Base-by-base conservation (phyloP, 64 coral and sea anemone genomes). In the Trachythela sp. region DNA sequence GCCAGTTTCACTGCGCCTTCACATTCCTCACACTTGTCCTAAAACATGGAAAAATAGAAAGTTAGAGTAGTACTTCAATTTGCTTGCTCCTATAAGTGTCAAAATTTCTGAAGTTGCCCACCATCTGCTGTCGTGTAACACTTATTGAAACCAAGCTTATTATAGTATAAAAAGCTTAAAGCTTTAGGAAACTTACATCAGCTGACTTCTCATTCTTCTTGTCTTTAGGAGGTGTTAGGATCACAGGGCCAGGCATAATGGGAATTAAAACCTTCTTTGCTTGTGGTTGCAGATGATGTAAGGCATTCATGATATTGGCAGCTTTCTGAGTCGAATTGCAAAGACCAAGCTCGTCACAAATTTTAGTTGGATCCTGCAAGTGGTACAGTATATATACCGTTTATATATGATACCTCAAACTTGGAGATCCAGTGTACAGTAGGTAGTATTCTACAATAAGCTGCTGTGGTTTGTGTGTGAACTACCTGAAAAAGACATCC, bases 321-420 rank as follows among this genome's bases (percentile, higher is more conserved):
- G 86, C 77, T 32, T 87, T 85, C 15, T 89, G 64, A 29, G 76
- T 93, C 15, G 91, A n/a, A 18, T 29, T 80, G 54, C 96, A 99
- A 34, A 99, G 34, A 2, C 96, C 93, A 83, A 99, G 75, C 18
- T 56, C n/a, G 22, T 89, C 75, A 29, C 96, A 99, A 8, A 84
- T 70, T 90, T 89, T 24, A 43, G 92, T 68, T 7, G 93, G 83
- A 72, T 99, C 89, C 20, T 86, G 20, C 8, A 80, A 80, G 4
- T 64, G 8, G 8, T 18, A 64, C 7, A 64, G 8, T 64, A 24
- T 26, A 64, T 27, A 26, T n/a, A 26, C n/a, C n/a, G n/a, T n/a
- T n/a, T n/a, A 27, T 64, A 2, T 6, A 2, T 64, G 20, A 64
- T n/a, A n/a, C 22, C 13, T n/a, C 56, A 64, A 26, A 24, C 56